phyloP scores from a whole-genome alignment of 1,140 invertebrate species.

The Apis cerana region DNA sequence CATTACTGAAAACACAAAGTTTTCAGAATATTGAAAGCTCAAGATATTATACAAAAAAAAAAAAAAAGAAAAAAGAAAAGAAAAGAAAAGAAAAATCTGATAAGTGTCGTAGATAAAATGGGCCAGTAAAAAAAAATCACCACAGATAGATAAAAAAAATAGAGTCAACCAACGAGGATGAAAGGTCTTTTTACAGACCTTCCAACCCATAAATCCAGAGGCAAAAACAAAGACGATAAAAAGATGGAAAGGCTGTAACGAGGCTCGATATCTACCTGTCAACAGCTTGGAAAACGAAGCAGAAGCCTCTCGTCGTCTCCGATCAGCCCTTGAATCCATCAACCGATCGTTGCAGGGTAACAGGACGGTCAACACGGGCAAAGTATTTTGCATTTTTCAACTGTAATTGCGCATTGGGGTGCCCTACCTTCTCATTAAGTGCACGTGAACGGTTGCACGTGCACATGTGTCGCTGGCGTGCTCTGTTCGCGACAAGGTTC shows the following conservation, averaged over 20 bases:
- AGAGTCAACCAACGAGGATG: not conserved
- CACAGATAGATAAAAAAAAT: not conserved
- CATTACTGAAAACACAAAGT: no score
- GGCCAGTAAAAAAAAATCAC: no score
- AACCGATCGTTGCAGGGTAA: not conserved
- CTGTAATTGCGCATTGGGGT: conserved; percentile 67
- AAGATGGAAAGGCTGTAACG: not conserved
- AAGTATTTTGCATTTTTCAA: conserved; percentile 72
- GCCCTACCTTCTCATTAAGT: conserved; percentile 68
- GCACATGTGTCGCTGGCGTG: conserved; percentile 31
- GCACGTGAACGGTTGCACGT: conserved; percentile 71
- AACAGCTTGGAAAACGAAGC: not conserved
- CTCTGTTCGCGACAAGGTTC: conserved; percentile 74
- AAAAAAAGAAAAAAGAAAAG: no score
- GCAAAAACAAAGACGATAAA: not conserved
- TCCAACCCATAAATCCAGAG: no score
- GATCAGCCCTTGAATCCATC: conserved; percentile 1
- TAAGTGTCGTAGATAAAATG: no score
- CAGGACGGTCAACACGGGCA: not conserved
- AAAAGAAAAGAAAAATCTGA: no score
- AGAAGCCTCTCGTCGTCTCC: not conserved
- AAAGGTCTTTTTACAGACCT: not conserved
- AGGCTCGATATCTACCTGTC: conserved; percentile 4
- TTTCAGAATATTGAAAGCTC: no score
- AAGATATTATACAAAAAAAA: no score